A percentile compares a stretch with the other conserved stretches of the same genome.
phyloP scores from a whole-genome alignment of 2,113 vertebrate species.

The Gallinago media region DNA sequence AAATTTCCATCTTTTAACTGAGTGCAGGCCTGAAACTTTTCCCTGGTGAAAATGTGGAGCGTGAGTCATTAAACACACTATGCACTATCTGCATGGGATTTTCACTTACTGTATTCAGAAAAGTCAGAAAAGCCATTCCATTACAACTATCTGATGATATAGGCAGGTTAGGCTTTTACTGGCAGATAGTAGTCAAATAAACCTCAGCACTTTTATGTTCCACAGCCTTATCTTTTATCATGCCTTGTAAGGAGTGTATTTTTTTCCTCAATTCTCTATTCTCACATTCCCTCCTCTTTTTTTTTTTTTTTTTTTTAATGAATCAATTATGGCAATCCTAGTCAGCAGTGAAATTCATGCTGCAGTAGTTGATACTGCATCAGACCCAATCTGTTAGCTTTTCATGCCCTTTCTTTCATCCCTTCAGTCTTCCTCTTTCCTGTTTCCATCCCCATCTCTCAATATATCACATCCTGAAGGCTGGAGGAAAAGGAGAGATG shows the following conservation, averaged over 20 bases:
- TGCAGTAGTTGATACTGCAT: not conserved
- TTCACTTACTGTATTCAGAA: too few species aligned
- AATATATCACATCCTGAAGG: not conserved
- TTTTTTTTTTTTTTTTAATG: not conserved
- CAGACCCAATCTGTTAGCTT: too few species aligned
- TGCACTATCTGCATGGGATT: too few species aligned
- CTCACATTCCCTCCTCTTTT: not conserved
- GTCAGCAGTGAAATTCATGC: not conserved
- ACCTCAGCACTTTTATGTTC: not conserved
- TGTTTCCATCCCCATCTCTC: not conserved
- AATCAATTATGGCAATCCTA: not conserved
- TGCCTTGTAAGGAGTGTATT: rapidly evolving
- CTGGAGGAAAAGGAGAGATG: not conserved
- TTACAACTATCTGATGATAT: too few species aligned
- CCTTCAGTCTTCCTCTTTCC: not conserved
- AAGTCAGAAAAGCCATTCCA: too few species aligned
- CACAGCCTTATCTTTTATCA: not conserved
- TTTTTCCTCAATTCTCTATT: not conserved
- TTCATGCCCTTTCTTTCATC: not conserved
- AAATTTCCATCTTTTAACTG: too few species aligned
- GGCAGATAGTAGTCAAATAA: not conserved
- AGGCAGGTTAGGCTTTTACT: not conserved
- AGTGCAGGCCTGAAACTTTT: too few species aligned
- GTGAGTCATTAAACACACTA: too few species aligned
- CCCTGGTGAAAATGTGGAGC: too few species aligned